Evolutionary conservation across 1,140 invertebrate species (phyloP), one percentile per base, ranked within the genome.

Genomic region (Phymastichus coffea): DNA sequence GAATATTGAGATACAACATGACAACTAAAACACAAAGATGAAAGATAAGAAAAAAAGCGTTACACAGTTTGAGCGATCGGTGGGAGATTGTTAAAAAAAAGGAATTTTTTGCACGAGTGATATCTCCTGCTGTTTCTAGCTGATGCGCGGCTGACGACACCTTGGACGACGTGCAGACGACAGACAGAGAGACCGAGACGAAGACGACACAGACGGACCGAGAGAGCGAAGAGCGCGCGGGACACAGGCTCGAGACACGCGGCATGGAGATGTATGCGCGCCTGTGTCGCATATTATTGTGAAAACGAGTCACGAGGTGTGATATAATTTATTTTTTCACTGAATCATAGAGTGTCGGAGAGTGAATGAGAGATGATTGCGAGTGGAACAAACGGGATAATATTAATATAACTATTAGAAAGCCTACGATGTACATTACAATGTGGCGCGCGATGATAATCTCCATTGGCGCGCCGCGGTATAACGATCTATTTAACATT

Each of bases 301-400:
- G 66, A 73, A 68, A 78, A 66, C 74, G 73, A 75, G 73, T 70
- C 74, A 72, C 70, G 70, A 76, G 44, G 75, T 72, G 75, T 79
- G 77, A 80, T n/a, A n/a, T 77, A 78, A 79, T 78, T 80, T 80
- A 80, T 80, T 80, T 80, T 80, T 80, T 80, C 77, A 80, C 77
- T 78, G 71, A 76, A 38, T 46, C 22, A 59, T 53, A 59, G 41
- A n/a, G n/a, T n/a, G 37, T 46, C 23, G 33, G 23, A 33, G n/a
- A n/a, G 73, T 76, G n/a, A n/a, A n/a, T n/a, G n/a, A n/a, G n/a
- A n/a, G n/a, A n/a, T n/a, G n/a, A n/a, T n/a, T n/a, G n/a, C n/a
- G 77, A 77, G 72, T 75, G 71, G 72, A 58, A 75, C 70, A 77
- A 75, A 76, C 71, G 72, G 74, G 71, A 69, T n/a, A n/a, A n/a